phyloP scores from a whole-genome alignment of 2,797 vertebrate species.

The Crenichthys baileyi region DNA sequence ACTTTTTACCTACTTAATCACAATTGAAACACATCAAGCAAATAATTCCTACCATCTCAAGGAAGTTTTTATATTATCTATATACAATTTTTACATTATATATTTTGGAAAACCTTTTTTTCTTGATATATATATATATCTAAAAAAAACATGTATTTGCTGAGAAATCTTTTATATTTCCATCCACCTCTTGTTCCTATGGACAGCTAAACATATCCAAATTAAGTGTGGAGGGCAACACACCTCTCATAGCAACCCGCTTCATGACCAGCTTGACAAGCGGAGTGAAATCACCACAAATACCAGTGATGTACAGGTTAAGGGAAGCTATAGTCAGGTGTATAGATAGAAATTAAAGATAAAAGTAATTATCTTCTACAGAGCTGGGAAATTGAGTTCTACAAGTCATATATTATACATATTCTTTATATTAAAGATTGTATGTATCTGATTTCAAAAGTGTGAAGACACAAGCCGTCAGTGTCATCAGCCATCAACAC shows the following conservation, averaged over 20 bases:
- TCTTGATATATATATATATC: neutral
- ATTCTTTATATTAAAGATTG: neutral
- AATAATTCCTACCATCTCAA: too few relatives aligned
- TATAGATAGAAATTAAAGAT: neutral
- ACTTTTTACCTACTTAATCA: too few relatives aligned
- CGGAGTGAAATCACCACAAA: neutral
- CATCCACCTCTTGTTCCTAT: neutral
- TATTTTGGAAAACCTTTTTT: neutral
- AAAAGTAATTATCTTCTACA: neutral
- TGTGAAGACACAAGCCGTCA: neutral
- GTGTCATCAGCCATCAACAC: neutral
- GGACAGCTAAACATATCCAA: neutral
- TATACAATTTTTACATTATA: too few relatives aligned
- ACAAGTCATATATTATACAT: neutral
- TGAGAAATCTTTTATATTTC: neutral
- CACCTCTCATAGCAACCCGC: neutral
- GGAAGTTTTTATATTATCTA: too few relatives aligned
- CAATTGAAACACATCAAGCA: too few relatives aligned
- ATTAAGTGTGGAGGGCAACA: neutral
- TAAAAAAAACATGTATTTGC: neutral
- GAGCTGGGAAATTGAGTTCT: neutral
- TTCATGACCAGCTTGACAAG: neutral
- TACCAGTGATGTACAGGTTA: neutral
- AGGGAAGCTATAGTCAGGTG: neutral
- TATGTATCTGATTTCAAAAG: neutral